phyloP scores from a whole-genome alignment of 2,888 invertebrate genomes.

The Tipula unca region DNA sequence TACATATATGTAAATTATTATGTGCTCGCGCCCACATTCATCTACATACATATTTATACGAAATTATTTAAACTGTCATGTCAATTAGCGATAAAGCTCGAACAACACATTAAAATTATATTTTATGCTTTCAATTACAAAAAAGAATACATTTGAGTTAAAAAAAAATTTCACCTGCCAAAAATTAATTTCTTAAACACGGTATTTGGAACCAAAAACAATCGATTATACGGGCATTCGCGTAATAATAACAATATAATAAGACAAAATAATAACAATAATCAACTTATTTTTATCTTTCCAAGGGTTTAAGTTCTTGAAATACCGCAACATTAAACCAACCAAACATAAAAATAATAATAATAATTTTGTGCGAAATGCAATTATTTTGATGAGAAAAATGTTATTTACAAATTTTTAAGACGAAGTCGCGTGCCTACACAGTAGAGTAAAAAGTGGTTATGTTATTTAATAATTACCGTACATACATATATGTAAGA shows the following conservation, averaged over 20 bases:
- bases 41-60: neutral
- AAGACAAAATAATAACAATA: neutral
- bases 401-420: neutral
- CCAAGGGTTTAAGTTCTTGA: neutral
- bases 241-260: neutral
- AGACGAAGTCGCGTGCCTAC: neutral
- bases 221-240: conserved; percentile 14
- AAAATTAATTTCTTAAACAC: neutral
- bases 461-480: neutral
- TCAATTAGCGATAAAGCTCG: neutral
- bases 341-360: neutral
- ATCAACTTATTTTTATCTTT: neutral
- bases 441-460: neutral
- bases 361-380: neutral
- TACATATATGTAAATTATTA: too few species aligned
- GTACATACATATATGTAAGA: too few species aligned
- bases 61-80: neutral
- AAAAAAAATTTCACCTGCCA: neutral
- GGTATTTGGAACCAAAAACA: neutral
- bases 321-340: neutral
- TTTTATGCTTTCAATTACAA: neutral
- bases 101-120: neutral
- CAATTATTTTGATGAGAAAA: neutral
- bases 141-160: neutral
- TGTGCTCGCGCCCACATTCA: neutral